A percentile compares a stretch with the other conserved stretches of the same genome.
These are phyloP conservation scores for Phalloptychus januarius DNA, from an alignment of 2,797 vertebrate species.

Conservation along the genomic window DNA sequence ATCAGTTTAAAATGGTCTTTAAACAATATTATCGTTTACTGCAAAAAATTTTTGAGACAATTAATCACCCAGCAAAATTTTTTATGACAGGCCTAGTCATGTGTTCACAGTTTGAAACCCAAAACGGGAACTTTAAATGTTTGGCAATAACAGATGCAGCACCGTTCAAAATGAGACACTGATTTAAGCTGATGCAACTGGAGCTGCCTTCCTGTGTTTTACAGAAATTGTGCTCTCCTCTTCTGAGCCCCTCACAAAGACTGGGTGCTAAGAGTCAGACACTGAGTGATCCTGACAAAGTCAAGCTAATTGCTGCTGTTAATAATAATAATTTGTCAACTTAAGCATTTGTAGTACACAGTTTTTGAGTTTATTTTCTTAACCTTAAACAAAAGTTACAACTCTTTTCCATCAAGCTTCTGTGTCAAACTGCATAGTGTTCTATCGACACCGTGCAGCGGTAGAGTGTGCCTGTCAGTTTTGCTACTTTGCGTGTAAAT, in stretches of 20 bases:
- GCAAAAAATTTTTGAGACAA: no score
- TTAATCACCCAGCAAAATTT: no score
- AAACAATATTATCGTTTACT: no score
- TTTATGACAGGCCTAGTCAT: no score
- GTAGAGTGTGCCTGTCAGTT: background rate
- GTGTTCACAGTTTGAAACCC: background rate
- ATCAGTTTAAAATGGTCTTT: no score
- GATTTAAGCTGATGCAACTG: background rate
- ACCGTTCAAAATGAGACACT: background rate
- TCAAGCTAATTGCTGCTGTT: background rate
- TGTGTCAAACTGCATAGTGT: background rate
- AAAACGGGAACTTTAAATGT: background rate
- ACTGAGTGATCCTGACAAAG: background rate
- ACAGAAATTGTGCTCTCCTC: background rate
- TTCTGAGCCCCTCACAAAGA: background rate
- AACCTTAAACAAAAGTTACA: background rate
- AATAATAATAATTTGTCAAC: background rate
- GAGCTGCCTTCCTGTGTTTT: background rate
- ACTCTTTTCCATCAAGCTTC: background rate
- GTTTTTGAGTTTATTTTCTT: background rate
- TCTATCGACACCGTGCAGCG: no score
- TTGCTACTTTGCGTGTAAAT: background rate
- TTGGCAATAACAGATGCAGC: conserved; percentile 1
- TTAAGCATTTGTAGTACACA: background rate
- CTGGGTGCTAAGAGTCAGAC: background rate